Evolutionary conservation across 2,113 vertebrate genomes (phyloP).

Genomic region (Eleginops maclovinus): DNA sequence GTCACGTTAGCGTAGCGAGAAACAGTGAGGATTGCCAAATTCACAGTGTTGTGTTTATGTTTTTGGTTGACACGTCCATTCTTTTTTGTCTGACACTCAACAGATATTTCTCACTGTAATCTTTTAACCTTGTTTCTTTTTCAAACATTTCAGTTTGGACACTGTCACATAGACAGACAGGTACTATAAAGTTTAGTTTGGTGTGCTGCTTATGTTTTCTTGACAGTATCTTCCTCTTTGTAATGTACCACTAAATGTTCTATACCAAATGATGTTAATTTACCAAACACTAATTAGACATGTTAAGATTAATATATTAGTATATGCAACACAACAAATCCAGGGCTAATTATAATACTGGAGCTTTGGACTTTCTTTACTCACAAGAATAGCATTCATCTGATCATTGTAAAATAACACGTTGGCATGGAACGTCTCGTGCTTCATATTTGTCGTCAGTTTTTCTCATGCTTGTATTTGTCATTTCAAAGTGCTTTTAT

Average conservation of each 20-base stretch:
- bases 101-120: slow-evolving; percentile 72
- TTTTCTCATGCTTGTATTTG: slow-evolving; percentile 40
- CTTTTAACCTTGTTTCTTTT: slow-evolving; percentile 82
- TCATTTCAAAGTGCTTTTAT: slow-evolving; percentile 34
- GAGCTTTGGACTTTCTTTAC: slow-evolving; percentile 39
- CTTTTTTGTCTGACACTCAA: slow-evolving; percentile 54
- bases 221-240: slow-evolving; percentile 46
- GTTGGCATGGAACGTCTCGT: slow-evolving; percentile 83
- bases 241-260: slow-evolving; percentile 74
- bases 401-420: slow-evolving; percentile 83
- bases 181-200: slow-evolving; percentile 71
- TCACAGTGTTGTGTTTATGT: slow-evolving; percentile 15
- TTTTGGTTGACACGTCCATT: slow-evolving; percentile 26
- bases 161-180: slow-evolving; percentile 86
- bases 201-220: slow-evolving; percentile 70
- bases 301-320: neutral
- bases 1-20: neutral
- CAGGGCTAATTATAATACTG: neutral
- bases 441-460: slow-evolving; percentile 37
- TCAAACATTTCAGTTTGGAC: slow-evolving; percentile 82
- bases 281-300: slow-evolving; percentile 61
- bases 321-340: slow-evolving; percentile 27
- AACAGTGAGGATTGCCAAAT: neutral
- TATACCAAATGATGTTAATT: slow-evolving; percentile 86
- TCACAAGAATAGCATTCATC: slow-evolving; percentile 37